These are phyloP conservation scores for Drosophila subpulchrella DNA, from an alignment of 1,140 invertebrate genomes.

Conservation along the genomic window DNA sequence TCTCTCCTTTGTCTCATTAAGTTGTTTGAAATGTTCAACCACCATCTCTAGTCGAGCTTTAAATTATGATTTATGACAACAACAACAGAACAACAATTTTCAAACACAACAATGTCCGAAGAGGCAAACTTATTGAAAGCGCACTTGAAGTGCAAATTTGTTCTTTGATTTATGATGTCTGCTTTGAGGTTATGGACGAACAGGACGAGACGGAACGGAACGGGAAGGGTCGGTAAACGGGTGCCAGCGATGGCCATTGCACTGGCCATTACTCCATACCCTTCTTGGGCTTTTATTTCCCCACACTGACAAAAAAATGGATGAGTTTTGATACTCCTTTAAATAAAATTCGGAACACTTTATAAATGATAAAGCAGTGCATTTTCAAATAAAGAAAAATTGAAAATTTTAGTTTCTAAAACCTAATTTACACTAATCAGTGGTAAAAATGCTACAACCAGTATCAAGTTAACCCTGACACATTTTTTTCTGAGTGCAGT, in stretches of 20 bases:
- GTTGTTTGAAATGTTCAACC: conserved; percentile 26
- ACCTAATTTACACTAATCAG: no score
- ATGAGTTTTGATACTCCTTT: no score
- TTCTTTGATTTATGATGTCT: conserved; percentile 75
- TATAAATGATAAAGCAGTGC: no score
- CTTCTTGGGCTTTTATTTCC: conserved; percentile 5
- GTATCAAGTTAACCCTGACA: no score
- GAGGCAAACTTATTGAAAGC: conserved; percentile 68
- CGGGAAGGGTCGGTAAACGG: conserved; percentile 16
- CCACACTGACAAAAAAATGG: neutral
- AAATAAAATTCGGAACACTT: no score
- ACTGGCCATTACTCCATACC: conserved; percentile 11
- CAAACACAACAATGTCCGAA: conserved; percentile 18
- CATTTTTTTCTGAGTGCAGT: neutral
- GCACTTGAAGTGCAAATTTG: conserved; percentile 75
- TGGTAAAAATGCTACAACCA: no score
- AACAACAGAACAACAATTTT: conserved; percentile 38
- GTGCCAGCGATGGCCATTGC: conserved; percentile 64
- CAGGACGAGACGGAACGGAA: conserved; percentile 18
- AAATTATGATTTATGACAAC: conserved; percentile 66
- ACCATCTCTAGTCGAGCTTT: conserved; percentile 24
- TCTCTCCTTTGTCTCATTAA: conserved; percentile 41
- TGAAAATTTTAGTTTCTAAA: no score
- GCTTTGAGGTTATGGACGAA: conserved; percentile 66
- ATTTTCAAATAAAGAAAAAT: no score